Conservation (phyloP, 1,140 invertebrate genomes). For the Ceratoteleas bidentatus region DNA sequence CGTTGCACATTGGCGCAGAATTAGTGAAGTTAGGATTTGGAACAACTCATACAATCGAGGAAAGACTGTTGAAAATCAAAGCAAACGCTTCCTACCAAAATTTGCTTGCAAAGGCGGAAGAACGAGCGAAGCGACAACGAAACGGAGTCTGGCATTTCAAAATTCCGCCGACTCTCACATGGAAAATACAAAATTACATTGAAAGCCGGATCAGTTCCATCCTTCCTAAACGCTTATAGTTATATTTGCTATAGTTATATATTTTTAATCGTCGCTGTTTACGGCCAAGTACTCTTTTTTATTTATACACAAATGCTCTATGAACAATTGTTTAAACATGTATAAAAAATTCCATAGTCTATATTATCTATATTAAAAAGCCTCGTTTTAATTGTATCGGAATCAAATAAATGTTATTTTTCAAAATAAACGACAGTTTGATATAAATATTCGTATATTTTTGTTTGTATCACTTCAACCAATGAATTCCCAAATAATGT, state of each 20-base stretch:
- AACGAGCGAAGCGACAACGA: conserved; percentile 76
- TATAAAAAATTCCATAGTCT: no score
- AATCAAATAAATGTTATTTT: not conserved
- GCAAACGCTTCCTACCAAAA: conserved; percentile 72
- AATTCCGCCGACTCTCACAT: conserved; percentile 73
- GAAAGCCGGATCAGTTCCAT: conserved; percentile 65
- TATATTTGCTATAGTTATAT: conserved; percentile 66
- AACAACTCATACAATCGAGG: conserved; percentile 67
- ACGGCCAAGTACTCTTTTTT: not conserved
- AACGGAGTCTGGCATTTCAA: conserved; percentile 81
- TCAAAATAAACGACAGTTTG: not conserved
- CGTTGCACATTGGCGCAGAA: conserved; percentile 75
- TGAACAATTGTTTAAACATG: no score
- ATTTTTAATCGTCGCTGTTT: conserved; percentile 18
- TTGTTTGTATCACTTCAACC: conserved; percentile 35
- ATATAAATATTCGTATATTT: conserved; percentile 48
- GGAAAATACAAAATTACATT: conserved; percentile 70
- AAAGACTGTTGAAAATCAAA: conserved; percentile 62
- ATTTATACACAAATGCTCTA: no score
- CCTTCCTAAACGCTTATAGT: conserved; percentile 67
- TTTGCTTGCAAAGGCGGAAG: conserved; percentile 75
- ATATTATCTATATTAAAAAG: conserved; percentile 10
- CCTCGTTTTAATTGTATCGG: conserved; percentile 2
- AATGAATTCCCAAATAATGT: conserved; percentile 38
- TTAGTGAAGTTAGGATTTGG: conserved; percentile 81